These are phyloP conservation scores for Indri indri DNA, from an alignment of 2,113 vertebrate genomes.

Conservation along the genomic window DNA sequence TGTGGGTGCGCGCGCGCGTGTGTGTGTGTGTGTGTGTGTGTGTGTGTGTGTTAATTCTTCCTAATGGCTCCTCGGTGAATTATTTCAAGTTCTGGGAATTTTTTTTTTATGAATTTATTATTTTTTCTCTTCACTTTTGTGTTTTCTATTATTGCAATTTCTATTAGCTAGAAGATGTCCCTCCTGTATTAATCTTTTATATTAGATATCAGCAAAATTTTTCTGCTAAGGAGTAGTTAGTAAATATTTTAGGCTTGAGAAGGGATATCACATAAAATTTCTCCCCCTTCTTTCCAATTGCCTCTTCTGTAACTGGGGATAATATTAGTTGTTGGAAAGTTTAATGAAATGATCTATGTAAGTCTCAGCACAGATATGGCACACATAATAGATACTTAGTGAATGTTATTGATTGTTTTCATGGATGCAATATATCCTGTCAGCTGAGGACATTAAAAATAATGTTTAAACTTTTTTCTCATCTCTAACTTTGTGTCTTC, in stretches of 20 bases:
- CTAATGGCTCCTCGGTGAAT: not conserved
- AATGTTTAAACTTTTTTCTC: not conserved
- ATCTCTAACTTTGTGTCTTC: not conserved
- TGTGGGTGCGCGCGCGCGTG: not conserved
- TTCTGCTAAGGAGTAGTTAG: not conserved
- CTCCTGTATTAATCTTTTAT: not conserved
- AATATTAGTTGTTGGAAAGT: not conserved
- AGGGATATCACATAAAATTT: not conserved
- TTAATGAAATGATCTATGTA: not conserved
- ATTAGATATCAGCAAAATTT: not conserved
- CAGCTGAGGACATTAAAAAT: not conserved
- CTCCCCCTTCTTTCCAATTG: rapidly evolving
- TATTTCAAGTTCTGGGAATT: not conserved
- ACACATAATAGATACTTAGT: not conserved
- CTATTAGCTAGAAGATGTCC: not conserved
- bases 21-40: not conserved
- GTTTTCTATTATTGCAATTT: not conserved
- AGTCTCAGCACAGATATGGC: not conserved
- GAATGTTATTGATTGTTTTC: not conserved
- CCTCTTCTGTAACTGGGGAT: not conserved
- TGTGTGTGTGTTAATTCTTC: not conserved
- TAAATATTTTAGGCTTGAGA: not conserved
- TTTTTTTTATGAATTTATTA: not conserved
- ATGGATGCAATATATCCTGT: not conserved
- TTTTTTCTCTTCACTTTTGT: not conserved